Evolutionary conservation across 2,113 vertebrate genomes (phyloP), one percentile per base, ranked within the genome.

Genomic region (Cygnus atratus): DNA sequence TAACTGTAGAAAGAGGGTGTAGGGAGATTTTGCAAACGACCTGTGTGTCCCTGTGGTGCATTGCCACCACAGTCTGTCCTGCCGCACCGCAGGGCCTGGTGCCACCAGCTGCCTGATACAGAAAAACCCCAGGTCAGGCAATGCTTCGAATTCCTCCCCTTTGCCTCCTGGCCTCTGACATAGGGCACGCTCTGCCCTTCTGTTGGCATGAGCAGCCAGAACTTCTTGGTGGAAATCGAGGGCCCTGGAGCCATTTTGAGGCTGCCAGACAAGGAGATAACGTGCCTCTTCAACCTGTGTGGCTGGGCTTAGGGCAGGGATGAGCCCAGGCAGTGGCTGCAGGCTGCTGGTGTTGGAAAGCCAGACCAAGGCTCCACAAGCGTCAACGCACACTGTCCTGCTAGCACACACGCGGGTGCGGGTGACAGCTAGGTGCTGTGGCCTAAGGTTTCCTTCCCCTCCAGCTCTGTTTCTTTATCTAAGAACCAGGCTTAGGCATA

Each of bases 311-410:
- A 43, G 33, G 20, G 33, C 25, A 13, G 3, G 26, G 26, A 14
- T 5, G 46, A 35, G 21, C 7, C 4, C n/a, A 12, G 41, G 28
- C 66, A 11, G 7, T 33, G 9, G 29, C 50, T 24, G 46, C 57
- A 1, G 0, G 33, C 25, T 9, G 68, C 3, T 8, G 22, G 5
- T 1, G 0, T 6, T 2, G 4, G 28, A 13, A 21, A 21, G 7
- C 41, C 2, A 28, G 17, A 16, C 21, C 3, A 16, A 10, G 0
- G 6, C 59, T 65, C 28, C 52, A 2, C 46, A 21, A 48, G 46
- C 11, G 9, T 11, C 14, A 14, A 15, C 5, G 5, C 26, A 15
- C 26, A 12, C 8, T 1, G 14, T 0, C 1, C 61, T 33, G 50
- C 44, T 26, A 1, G 0, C 54, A 39, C 37, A 2, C 46, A 2